Conservation (phyloP, 2,888 invertebrate genomes). For the Imbricaverruca yamaguchii region DNA sequence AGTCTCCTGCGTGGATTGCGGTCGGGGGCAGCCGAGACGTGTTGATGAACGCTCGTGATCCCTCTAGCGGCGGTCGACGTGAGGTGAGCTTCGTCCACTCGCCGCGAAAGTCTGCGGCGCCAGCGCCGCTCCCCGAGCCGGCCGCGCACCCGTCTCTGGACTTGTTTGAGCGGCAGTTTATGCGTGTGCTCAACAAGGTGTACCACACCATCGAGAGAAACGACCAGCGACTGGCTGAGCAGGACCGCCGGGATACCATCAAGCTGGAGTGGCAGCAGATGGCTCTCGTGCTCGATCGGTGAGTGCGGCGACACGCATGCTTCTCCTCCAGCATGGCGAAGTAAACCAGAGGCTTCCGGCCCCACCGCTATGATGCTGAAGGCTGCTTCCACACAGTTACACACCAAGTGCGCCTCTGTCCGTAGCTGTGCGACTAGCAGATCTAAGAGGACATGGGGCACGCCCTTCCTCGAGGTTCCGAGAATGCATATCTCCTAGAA, state of each 20-base stretch:
- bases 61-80: neutral
- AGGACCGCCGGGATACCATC: conserved; percentile 47
- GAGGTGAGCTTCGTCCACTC: neutral
- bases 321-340: too few relatives aligned
- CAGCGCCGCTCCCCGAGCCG: neutral
- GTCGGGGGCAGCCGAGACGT: too few relatives aligned
- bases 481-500: too few relatives aligned
- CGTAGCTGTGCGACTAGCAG: too few relatives aligned
- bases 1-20: too few relatives aligned
- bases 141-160: conserved; percentile 27
- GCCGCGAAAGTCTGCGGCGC: neutral
- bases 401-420: too few relatives aligned
- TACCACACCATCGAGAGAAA: conserved; percentile 49
- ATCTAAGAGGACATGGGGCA: too few relatives aligned
- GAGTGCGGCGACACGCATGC: conserved; percentile 22
- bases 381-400: too few relatives aligned
- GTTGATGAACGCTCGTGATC: too few relatives aligned
- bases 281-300: conserved; percentile 48
- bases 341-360: too few relatives aligned
- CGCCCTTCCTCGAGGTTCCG: too few relatives aligned
- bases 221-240: conserved; percentile 47
- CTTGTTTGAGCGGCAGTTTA: conserved; percentile 45
- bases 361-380: too few relatives aligned
- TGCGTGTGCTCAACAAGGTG: conserved; percentile 46
- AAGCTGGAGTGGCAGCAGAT: conserved; percentile 49